Percentiles rank a stretch among this genome's conserved stretches.
phyloP scores from a whole-genome alignment of 2,113 vertebrate genomes.

The Saimiri boliviensis region DNA sequence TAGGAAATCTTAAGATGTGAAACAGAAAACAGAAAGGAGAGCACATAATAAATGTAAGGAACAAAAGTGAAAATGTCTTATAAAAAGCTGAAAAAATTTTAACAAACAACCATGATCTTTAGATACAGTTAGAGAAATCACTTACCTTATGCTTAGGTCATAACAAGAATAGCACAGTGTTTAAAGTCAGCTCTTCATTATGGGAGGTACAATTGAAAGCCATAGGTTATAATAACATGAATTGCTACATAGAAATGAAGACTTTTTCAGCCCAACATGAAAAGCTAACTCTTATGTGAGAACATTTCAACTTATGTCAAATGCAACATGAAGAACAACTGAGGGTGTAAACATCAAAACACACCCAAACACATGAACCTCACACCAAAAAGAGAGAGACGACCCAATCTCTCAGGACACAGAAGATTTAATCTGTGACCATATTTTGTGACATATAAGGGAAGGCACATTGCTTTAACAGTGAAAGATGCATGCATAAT shows the following conservation, averaged over 20 bases:
- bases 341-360: slow-evolving; percentile 78
- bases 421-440: slow-evolving; percentile 70
- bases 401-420: slow-evolving; percentile 65
- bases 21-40: slow-evolving; percentile 79
- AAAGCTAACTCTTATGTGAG: slow-evolving; percentile 85
- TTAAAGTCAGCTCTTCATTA: slow-evolving; percentile 89
- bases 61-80: slow-evolving; percentile 74
- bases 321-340: slow-evolving; percentile 78
- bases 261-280: slow-evolving; percentile 85
- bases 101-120: slow-evolving; percentile 79
- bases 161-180: slow-evolving; percentile 88
- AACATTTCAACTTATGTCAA: slow-evolving; percentile 82
- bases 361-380: slow-evolving; percentile 78
- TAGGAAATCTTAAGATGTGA: slow-evolving; percentile 67
- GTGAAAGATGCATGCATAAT: slow-evolving; percentile 84
- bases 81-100: slow-evolving; percentile 74
- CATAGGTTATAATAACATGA: slow-evolving; percentile 84
- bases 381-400: slow-evolving; percentile 72
- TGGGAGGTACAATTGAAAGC: slow-evolving; percentile 87
- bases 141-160: slow-evolving; percentile 88
- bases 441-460: slow-evolving; percentile 71
- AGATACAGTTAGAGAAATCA: slow-evolving; percentile 86
- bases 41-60: slow-evolving; percentile 78
- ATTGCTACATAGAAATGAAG: slow-evolving; percentile 82
- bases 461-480: slow-evolving; percentile 76